Conservation (phyloP, 2,888 invertebrate species). For the Muschampia plurimacula region DNA sequence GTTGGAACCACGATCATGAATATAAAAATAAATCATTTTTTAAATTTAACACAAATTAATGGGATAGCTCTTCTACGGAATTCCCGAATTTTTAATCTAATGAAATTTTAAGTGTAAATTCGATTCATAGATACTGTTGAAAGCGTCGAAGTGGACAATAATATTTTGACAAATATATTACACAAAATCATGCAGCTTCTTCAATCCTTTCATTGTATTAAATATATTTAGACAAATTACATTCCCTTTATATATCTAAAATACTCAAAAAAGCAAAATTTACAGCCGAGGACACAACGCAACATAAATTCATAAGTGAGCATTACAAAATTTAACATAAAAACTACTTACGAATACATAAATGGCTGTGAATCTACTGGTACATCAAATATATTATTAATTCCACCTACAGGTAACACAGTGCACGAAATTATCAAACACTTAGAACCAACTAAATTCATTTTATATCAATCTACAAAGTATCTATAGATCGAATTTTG, state of each 20-base stretch:
- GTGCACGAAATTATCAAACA: background rate
- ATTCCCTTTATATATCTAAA: too few species aligned
- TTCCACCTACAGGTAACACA: too few species aligned
- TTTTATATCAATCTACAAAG: background rate
- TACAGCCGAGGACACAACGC: too few species aligned
- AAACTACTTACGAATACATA: too few species aligned
- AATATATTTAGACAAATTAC: background rate
- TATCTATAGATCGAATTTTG: conserved; percentile 32
- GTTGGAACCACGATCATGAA: conserved; percentile 79
- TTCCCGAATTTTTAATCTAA: conserved; percentile 38
- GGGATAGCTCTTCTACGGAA: conserved; percentile 73
- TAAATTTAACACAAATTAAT: conserved; percentile 49
- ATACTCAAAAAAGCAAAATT: too few species aligned
- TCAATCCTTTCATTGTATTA: background rate
- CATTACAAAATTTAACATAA: too few species aligned
- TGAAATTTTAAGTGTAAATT: conserved; percentile 27
- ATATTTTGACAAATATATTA: background rate
- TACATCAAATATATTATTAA: too few species aligned
- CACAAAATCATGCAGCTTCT: too few species aligned
- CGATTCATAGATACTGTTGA: conserved; percentile 21
- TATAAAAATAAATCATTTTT: conserved; percentile 58
- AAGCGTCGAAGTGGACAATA: conserved; percentile 17
- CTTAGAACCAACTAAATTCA: background rate
- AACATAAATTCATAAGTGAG: too few species aligned
- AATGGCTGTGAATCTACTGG: too few species aligned